Evolutionary conservation across 2,888 invertebrate species (phyloP).

Genomic region (Lapara coniferarum): DNA sequence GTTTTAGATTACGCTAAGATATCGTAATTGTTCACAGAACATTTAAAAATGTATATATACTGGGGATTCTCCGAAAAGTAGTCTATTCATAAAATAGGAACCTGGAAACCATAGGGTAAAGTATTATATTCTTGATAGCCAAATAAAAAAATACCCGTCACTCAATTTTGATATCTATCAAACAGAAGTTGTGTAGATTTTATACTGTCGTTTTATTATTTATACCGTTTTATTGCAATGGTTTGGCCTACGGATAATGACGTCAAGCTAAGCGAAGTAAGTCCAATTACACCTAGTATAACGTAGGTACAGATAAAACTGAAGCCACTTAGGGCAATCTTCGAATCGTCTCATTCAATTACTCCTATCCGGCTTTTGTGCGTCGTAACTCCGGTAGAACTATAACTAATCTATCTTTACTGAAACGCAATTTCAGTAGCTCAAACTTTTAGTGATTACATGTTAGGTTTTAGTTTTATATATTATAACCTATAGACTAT

Average conservation of each 20-base stretch:
- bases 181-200: constrained; percentile 15
- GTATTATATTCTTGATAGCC: background rate
- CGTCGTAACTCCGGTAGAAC: constrained; percentile 1
- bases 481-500: no score
- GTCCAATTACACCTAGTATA: constrained; percentile 17
- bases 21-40: no score
- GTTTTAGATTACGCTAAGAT: no score
- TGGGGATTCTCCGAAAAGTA: no score
- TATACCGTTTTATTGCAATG: constrained; percentile 47
- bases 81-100: no score
- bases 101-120: no score
- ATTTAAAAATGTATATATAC: no score
- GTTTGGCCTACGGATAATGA: constrained; percentile 71
- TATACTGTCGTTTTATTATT: constrained; percentile 5
- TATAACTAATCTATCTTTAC: background rate
- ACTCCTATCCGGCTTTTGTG: constrained; percentile 17
- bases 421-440: no score
- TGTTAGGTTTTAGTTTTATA: no score
- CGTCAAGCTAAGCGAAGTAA: constrained; percentile 64
- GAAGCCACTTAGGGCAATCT: background rate
- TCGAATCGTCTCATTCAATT: constrained; percentile 15
- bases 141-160: background rate
- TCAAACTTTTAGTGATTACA: no score
- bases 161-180: background rate
- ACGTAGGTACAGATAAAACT: background rate